Evolutionary conservation across 2,888 invertebrate species (phyloP).

Genomic region (Ischnus inquisitorius): DNA sequence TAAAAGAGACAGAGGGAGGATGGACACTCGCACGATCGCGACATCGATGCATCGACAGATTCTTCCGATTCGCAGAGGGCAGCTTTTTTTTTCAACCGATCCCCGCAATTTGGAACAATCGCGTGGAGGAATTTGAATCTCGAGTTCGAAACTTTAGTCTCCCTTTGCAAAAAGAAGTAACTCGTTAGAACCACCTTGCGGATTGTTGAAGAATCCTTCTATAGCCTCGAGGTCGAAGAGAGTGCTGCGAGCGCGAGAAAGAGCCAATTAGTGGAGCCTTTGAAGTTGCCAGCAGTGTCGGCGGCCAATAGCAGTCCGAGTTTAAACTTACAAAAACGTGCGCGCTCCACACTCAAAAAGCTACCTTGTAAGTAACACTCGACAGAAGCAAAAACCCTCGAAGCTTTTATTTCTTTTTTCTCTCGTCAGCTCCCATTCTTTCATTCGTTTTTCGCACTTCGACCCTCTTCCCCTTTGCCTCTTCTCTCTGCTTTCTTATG

Average conservation of each 20-base stretch:
- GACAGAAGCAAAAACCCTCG: neutral
- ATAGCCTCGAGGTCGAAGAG: conserved; percentile 3
- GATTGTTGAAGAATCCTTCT: neutral
- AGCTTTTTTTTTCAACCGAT: neutral
- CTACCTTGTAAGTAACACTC: neutral
- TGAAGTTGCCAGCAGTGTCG: neutral
- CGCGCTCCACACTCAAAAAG: neutral
- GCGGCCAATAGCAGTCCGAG: neutral
- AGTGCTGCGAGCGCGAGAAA: conserved; percentile 1
- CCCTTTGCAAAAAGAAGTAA: neutral
- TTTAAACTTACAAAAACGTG: neutral
- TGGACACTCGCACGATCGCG: neutral
- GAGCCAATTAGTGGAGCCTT: conserved; percentile 31
- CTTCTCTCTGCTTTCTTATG: neutral
- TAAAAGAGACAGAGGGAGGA: neutral
- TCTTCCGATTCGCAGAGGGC: too few relatives aligned
- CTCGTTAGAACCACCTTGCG: conserved; percentile 18
- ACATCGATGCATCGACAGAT: neutral
- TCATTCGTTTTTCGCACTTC: neutral
- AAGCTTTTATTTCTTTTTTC: neutral
- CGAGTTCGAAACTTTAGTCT: neutral
- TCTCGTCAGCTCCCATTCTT: neutral
- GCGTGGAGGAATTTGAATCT: neutral
- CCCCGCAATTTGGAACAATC: neutral
- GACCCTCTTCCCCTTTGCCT: neutral